These are phyloP conservation scores for Labeo catla DNA, from an alignment of 2,113 vertebrate genomes.

Conservation along the genomic window DNA sequence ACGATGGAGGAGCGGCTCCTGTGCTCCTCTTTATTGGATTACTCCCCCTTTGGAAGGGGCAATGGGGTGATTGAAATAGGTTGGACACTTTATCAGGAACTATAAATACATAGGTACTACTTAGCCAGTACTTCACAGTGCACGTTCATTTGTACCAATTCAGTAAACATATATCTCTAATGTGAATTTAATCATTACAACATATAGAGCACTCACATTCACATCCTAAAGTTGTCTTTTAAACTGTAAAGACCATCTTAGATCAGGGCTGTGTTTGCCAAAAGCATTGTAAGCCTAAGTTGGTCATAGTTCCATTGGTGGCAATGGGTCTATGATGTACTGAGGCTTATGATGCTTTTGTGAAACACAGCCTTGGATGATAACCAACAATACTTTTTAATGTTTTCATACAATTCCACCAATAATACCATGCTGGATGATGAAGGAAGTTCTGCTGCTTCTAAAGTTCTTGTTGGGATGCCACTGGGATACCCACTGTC, in stretches of 20 bases:
- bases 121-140: not conserved
- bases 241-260: not conserved
- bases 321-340: too few relatives aligned
- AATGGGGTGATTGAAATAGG: constrained; percentile 44
- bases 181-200: too few relatives aligned
- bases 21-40: constrained; percentile 50
- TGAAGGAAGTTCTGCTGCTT: not conserved
- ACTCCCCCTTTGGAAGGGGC: constrained; percentile 29
- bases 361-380: too few relatives aligned
- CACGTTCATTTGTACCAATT: not conserved
- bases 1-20: constrained; percentile 2
- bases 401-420: not conserved
- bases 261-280: not conserved
- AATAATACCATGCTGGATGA: not conserved
- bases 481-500: not conserved
- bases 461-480: not conserved
- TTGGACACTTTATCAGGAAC: constrained; percentile 31
- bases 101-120: constrained; percentile 46
- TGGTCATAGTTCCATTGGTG: too few relatives aligned
- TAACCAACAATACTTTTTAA: not conserved
- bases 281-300: too few relatives aligned
- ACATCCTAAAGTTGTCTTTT: not conserved
- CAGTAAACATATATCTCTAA: not conserved
- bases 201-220: too few relatives aligned
- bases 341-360: too few relatives aligned